These are phyloP conservation scores for Sprattus sprattus DNA, from an alignment of 2,113 vertebrate species.

Conservation along the genomic window DNA sequence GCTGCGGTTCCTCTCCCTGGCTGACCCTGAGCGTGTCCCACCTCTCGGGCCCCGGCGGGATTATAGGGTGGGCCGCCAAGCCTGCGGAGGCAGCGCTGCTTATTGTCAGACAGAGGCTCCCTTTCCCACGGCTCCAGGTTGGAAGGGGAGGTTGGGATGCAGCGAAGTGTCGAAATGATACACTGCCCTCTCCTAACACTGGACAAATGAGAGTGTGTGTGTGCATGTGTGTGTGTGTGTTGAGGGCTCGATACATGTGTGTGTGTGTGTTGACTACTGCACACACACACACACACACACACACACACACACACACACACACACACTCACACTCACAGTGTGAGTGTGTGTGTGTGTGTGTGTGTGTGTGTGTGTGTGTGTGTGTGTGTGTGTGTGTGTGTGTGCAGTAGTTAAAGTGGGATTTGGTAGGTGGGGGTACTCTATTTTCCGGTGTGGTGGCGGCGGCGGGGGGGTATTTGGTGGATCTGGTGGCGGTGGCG, in stretches of 20 bases:
- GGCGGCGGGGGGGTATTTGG: no score
- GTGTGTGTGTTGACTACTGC: background rate
- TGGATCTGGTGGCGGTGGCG: no score
- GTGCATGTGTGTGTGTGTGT: background rate
- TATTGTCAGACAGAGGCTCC: conserved; percentile 66
- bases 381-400: background rate
- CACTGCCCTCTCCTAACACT: conserved; percentile 38
- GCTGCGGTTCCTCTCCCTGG: conserved; percentile 52
- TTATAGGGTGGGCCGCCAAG: conserved; percentile 49
- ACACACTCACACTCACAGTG: no score
- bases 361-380: background rate
- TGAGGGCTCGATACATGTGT: no score
- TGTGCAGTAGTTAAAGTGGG: no score
- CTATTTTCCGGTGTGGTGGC: no score
- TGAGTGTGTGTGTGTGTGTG: background rate
- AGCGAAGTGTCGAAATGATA: conserved; percentile 46
- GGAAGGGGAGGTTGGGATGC: background rate
- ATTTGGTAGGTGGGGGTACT: no score
- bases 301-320: no score
- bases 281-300: no score
- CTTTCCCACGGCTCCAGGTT: conserved; percentile 70
- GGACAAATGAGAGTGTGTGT: background rate
- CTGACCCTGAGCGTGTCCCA: conserved; percentile 34
- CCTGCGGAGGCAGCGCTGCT: conserved; percentile 64
- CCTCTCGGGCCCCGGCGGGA: conserved; percentile 31